Percentiles rank a stretch among this genome's conserved stretches.
These are phyloP conservation scores for Danionella cerebrum DNA, from an alignment of 2,113 vertebrate species.

Conservation along the genomic window DNA sequence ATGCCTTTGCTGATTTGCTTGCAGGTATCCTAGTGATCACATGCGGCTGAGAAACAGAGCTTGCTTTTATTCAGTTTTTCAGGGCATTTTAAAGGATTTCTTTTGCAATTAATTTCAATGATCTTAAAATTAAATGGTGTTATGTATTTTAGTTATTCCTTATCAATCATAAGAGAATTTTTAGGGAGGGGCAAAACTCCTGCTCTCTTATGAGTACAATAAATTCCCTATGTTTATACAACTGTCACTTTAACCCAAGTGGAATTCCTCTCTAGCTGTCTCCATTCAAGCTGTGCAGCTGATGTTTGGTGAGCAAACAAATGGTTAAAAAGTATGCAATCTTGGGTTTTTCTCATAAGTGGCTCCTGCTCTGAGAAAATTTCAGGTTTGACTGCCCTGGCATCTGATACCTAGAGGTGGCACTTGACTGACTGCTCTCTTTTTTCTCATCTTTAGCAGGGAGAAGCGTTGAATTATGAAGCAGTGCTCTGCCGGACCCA, in stretches of 20 bases:
- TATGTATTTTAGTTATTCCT: no score
- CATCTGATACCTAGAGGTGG: background rate
- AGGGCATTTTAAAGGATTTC: no score
- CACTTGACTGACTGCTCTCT: constrained; percentile 17
- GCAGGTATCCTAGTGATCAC: background rate
- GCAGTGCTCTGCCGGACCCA: constrained; percentile 54
- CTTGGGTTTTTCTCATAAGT: background rate
- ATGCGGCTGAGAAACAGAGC: background rate
- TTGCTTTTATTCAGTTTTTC: no score
- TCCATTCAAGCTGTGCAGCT: background rate
- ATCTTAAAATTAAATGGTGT: no score
- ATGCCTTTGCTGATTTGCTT: background rate
- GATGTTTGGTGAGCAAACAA: background rate
- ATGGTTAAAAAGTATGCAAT: background rate
- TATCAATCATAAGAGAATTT: no score
- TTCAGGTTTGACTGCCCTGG: background rate
- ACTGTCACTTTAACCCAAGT: background rate
- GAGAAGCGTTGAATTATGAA: constrained; percentile 77
- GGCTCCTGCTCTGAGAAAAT: background rate
- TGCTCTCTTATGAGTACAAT: no score
- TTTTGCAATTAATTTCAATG: no score
- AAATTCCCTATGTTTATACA: no score
- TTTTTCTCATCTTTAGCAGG: constrained; percentile 47
- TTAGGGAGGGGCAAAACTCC: no score
- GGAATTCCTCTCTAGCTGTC: background rate